These are phyloP conservation scores for Arremon brunneinucha DNA, from an alignment of 2,797 vertebrate genomes.

Conservation along the genomic window DNA sequence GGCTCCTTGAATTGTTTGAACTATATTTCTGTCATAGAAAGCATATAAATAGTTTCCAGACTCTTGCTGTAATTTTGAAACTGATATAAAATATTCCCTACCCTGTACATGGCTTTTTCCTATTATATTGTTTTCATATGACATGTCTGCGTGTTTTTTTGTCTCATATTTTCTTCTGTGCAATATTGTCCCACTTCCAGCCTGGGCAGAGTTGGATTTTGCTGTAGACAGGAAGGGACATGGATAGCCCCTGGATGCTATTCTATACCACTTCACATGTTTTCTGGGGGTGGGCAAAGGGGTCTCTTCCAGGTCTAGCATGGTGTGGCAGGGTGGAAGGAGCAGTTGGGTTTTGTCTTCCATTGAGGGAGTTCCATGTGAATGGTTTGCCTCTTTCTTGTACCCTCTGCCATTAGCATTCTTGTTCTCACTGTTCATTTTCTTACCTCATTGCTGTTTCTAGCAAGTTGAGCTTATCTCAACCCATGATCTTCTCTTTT, in stretches of 20 bases:
- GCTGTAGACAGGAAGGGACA: not conserved
- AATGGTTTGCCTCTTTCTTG: not conserved
- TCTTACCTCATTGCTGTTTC: not conserved
- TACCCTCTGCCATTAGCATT: not conserved
- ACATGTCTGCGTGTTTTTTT: not conserved
- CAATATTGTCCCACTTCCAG: not conserved
- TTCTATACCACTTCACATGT: not conserved
- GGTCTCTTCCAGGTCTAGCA: accelerated
- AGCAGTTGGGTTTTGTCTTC: accelerated
- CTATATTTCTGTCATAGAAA: not conserved
- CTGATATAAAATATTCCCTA: not conserved
- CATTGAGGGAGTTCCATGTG: accelerated
- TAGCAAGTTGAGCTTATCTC: not conserved
- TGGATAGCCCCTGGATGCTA: not conserved
- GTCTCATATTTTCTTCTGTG: not conserved
- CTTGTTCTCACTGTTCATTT: not conserved
- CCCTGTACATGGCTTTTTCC: not conserved
- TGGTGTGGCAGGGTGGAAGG: accelerated
- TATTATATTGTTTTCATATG: not conserved
- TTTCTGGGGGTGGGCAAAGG: not conserved
- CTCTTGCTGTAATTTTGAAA: not conserved
- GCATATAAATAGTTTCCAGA: not conserved
- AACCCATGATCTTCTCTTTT: not conserved
- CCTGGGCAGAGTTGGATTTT: not conserved
- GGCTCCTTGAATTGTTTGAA: not conserved